Evolutionary conservation across 1,140 invertebrate species (phyloP), one percentile per base, ranked within the genome.

Genomic region (Drosophila nebulosa): DNA sequence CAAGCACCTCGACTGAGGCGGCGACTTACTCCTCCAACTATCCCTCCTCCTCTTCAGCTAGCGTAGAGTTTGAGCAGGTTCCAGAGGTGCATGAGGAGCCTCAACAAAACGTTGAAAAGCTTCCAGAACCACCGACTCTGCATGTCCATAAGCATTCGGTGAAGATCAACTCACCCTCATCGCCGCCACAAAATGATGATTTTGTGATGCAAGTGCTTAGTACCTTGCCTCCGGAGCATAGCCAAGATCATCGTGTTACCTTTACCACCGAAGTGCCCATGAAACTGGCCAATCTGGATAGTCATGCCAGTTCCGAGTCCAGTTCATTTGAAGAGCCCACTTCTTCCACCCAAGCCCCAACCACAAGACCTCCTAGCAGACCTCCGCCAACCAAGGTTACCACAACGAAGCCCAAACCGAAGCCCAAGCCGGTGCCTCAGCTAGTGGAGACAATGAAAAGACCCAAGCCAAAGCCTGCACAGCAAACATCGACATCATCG

Each of bases 231-330:
- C 86, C 90, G 0, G 74, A 80, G 14, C 70, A 84, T 26, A 66
- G 59, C 1, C 78, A 85, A 0, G 79, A 90, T 3, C 70, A 89
- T 24, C 42, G 39, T 9, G 61, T 89, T 4, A 65, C 71, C 0
- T 86, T 90, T 9, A 90, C 90, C 46, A 91, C 90, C 10, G 90
- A 91, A 14, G 64, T 91, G 56, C 90, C 90, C 59, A 91, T 60
- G 4, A 90, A 90, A 42, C 90, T 91, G 6, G 53, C 72, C 5
- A 85, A 69, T 1, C 53, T 73, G 51, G 74, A 90, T 46, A 46
- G 39, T 16, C 72, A 68, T 14, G 79, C 69, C 7, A 90, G 89
- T 60, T 90, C 86, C 12, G 89, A 91, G 58, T 90, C 90, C 7
- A 90, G 57, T 51, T 90, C 89, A 6, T 90, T 90, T 51, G 90